Percentiles rank a stretch among this genome's conserved stretches.
Evolutionary conservation across 2,888 invertebrate genomes (phyloP).

Genomic region (Auanema sp.): DNA sequence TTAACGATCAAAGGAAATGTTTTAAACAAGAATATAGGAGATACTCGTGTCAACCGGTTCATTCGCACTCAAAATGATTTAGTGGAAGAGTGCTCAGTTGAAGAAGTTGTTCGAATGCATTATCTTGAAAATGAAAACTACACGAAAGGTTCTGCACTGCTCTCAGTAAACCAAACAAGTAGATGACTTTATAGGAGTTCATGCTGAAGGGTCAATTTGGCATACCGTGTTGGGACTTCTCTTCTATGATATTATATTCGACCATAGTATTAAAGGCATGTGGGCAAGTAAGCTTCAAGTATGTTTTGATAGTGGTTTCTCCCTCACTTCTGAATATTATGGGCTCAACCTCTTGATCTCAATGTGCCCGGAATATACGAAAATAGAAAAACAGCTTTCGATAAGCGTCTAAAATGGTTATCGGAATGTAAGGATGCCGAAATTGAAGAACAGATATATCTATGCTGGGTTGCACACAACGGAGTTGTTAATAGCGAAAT

Average conservation of each 20-base stretch:
- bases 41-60: constrained; percentile 50
- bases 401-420: constrained; percentile 39
- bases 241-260: constrained; percentile 51
- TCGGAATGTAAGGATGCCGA: constrained; percentile 16
- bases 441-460: neutral
- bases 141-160: constrained; percentile 28
- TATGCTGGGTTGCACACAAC: constrained; percentile 2
- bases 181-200: constrained; percentile 32
- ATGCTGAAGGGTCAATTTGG: constrained; percentile 52
- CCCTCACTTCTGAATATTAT: neutral
- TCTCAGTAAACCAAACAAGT: neutral
- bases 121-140: constrained; percentile 43
- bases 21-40: constrained; percentile 49
- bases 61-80: constrained; percentile 23
- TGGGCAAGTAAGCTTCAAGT: constrained; percentile 51
- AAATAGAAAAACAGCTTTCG: constrained; percentile 27
- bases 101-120: constrained; percentile 46
- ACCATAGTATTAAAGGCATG: constrained; percentile 22
- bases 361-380: constrained; percentile 34
- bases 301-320: neutral
- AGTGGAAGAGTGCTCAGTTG: constrained; percentile 41
- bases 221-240: constrained; percentile 49
- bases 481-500: constrained; percentile 22
- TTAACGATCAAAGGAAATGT: constrained; percentile 29
- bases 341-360: constrained; percentile 43